Evolutionary conservation across 1,140 invertebrate species (phyloP).

Genomic region (Drosophila kohkoa): DNA sequence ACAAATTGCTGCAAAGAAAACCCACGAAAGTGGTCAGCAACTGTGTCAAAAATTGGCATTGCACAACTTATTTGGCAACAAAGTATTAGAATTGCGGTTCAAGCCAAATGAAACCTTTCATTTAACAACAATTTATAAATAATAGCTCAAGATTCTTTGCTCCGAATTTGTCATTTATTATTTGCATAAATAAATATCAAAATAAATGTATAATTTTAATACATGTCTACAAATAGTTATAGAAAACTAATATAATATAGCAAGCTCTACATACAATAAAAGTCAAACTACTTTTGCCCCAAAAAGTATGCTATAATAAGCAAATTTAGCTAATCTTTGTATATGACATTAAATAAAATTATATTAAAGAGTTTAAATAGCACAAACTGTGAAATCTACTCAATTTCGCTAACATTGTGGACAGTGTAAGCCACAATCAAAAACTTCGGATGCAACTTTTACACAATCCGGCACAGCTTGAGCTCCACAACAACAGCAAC

Average conservation of each 20-base stretch:
- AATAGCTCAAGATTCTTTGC: background rate
- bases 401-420: conserved; percentile 8
- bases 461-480: conserved; percentile 66
- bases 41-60: conserved; percentile 59
- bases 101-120: conserved; percentile 3
- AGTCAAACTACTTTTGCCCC: too few relatives aligned
- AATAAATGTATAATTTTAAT: too few relatives aligned
- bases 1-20: conserved; percentile 64
- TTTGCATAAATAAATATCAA: too few relatives aligned
- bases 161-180: too few relatives aligned
- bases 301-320: too few relatives aligned
- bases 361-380: conserved; percentile 3
- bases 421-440: conserved; percentile 42
- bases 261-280: too few relatives aligned
- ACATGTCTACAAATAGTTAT: too few relatives aligned
- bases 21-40: conserved; percentile 42
- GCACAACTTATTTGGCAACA: conserved; percentile 54
- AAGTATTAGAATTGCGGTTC: conserved; percentile 22
- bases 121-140: background rate
- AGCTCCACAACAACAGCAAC: conserved; percentile 47
- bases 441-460: conserved; percentile 58
- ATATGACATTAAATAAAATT: background rate
- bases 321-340: background rate
- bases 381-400: conserved; percentile 18
- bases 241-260: too few relatives aligned